phyloP scores from a whole-genome alignment of 2,888 invertebrate genomes.

The Sinhomidia bicolor region DNA sequence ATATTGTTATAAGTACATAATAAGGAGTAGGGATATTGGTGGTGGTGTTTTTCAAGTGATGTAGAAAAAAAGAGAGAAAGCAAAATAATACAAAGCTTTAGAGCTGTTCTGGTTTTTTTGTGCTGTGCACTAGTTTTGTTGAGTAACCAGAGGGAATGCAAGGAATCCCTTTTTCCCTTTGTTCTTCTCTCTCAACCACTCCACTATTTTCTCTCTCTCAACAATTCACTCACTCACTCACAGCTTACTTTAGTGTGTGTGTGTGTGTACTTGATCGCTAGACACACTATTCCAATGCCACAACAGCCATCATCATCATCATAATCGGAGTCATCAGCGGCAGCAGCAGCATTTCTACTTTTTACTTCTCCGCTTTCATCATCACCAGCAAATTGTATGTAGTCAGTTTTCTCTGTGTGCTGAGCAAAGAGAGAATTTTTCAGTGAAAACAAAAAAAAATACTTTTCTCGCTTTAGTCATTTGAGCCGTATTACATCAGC shows the following conservation, averaged over 20 bases:
- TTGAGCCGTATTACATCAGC: too few relatives aligned
- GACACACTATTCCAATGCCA: neutral
- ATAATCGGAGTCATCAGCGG: constrained; percentile 17
- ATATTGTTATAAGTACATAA: too few relatives aligned
- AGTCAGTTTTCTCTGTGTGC: too few relatives aligned
- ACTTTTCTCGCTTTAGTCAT: constrained; percentile 25
- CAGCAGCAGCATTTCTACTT: too few relatives aligned
- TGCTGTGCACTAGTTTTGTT: constrained; percentile 58
- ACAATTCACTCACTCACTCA: constrained; percentile 45
- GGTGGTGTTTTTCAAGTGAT: neutral
- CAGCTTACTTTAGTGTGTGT: too few relatives aligned
- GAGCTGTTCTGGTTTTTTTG: neutral
- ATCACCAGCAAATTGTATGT: constrained; percentile 6
- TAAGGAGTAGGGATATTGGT: too few relatives aligned
- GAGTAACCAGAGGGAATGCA: constrained; percentile 63
- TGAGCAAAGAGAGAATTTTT: neutral
- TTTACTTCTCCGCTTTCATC: constrained; percentile 35
- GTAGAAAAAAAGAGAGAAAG: constrained; percentile 22
- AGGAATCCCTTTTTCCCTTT: constrained; percentile 60
- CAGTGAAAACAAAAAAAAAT: neutral
- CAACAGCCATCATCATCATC: neutral
- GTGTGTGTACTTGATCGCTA: constrained; percentile 22
- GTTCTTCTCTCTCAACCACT: neutral
- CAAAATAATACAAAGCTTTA: neutral
- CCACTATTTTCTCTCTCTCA: neutral